These are phyloP conservation scores for Tachina grossa DNA, from an alignment of 2,888 invertebrate genomes.

Conservation along the genomic window DNA sequence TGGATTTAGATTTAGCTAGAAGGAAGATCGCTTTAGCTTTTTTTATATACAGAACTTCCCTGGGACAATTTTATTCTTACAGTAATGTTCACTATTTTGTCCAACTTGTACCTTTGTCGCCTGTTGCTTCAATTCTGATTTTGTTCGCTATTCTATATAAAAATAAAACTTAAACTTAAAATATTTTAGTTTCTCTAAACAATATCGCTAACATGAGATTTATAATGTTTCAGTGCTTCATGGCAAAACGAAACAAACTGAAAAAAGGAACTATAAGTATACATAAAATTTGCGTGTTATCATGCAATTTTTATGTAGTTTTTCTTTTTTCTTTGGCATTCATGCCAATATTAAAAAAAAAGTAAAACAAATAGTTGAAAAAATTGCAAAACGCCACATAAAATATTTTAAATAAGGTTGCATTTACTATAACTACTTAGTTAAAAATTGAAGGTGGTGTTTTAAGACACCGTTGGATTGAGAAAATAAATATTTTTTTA, in stretches of 20 bases:
- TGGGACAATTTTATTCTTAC: too few species aligned
- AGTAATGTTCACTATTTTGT: too few species aligned
- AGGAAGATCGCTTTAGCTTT: too few species aligned
- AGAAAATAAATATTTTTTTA: conserved; percentile 25
- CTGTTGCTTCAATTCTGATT: conserved; percentile 2
- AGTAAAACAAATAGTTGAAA: conserved; percentile 39
- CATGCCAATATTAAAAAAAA: conserved; percentile 39
- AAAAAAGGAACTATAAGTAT: conserved; percentile 58
- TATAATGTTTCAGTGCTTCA: conserved; percentile 52
- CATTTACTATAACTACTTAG: conserved; percentile 27
- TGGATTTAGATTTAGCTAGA: too few species aligned
- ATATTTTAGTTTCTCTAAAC: conserved; percentile 51
- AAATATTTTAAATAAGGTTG: conserved; percentile 43
- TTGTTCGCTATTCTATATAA: background rate
- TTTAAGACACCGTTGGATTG: conserved; percentile 32
- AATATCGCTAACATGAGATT: conserved; percentile 63
- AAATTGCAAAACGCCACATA: conserved; percentile 49
- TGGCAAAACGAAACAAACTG: background rate
- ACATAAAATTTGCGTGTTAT: conserved; percentile 79
- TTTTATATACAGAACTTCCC: too few species aligned
- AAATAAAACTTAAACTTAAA: conserved; percentile 4
- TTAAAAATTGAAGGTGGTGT: conserved; percentile 45
- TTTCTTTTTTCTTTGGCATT: conserved; percentile 13
- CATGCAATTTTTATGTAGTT: conserved; percentile 80
- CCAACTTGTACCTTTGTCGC: background rate